Conservation (phyloP, 2,888 invertebrate species). For the Pyrochroa serraticornis region DNA sequence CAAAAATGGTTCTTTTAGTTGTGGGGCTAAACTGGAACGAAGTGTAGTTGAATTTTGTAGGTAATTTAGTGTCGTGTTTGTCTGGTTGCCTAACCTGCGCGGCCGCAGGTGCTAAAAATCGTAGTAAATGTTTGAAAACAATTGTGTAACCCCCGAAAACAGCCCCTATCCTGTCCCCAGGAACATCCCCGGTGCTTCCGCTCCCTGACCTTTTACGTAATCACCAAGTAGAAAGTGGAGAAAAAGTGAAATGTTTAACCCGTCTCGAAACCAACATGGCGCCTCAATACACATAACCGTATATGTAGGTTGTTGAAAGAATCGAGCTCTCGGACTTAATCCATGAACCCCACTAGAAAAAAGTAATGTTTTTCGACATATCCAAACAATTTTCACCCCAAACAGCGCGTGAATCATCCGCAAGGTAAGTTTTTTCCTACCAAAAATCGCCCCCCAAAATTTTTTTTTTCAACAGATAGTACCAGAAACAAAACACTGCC, state of each 20-base stretch:
- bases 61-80: too few relatives aligned
- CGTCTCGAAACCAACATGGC: constrained; percentile 45
- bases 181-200: too few relatives aligned
- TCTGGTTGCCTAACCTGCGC: too few relatives aligned
- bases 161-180: too few relatives aligned
- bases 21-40: too few relatives aligned
- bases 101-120: too few relatives aligned
- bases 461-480: constrained; percentile 4
- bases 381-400: constrained; percentile 17
- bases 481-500: constrained; percentile 3
- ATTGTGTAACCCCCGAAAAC: too few relatives aligned
- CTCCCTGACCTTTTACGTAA: constrained; percentile 21
- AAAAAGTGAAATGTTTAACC: constrained; percentile 19
- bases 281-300: constrained; percentile 41
- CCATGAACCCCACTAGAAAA: constrained; percentile 36
- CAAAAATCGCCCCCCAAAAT: not conserved
- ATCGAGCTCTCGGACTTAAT: constrained; percentile 32
- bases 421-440: constrained; percentile 1
- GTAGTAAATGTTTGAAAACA: too few relatives aligned
- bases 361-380: constrained; percentile 46
- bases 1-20: too few relatives aligned
- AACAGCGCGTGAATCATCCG: not conserved
- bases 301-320: constrained; percentile 33
- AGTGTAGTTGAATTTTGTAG: too few relatives aligned
- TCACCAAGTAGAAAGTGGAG: constrained; percentile 18